Evolutionary conservation across 2,888 invertebrate species (phyloP).

Genomic region (Coelinius sp.): DNA sequence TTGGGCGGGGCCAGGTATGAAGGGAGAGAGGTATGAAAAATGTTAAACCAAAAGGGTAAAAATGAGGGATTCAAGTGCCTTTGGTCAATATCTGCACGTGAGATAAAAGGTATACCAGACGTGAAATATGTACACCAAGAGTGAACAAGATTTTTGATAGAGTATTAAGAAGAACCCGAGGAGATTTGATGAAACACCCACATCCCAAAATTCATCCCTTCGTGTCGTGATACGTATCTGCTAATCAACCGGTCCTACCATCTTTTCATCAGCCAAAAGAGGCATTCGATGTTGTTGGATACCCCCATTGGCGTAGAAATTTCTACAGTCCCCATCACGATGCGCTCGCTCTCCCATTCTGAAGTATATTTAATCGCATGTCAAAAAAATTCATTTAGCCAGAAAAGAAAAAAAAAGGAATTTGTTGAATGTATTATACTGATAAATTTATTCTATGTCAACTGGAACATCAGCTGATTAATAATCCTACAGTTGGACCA

Average conservation of each 20-base stretch:
- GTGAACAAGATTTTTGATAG: neutral
- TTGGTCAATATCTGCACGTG: neutral
- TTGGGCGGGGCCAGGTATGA: neutral
- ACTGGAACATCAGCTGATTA: neutral
- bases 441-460: neutral
- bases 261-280: neutral
- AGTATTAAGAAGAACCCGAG: neutral
- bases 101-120: too few species aligned
- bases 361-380: too few species aligned
- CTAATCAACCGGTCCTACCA: conserved; percentile 1
- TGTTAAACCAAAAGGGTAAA: neutral
- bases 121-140: neutral
- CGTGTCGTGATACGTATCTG: neutral
- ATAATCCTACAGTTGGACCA: neutral
- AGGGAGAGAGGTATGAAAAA: neutral
- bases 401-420: neutral
- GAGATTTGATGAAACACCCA: conserved; percentile 4
- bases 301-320: neutral
- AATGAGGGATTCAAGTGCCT: neutral
- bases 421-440: neutral
- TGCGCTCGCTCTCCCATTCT: too few species aligned
- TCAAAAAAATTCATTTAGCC: too few species aligned
- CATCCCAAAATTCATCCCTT: neutral
- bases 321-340: neutral
- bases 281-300: neutral